Conservation (phyloP, 2,113 vertebrate genomes). For the Limanda limanda region DNA sequence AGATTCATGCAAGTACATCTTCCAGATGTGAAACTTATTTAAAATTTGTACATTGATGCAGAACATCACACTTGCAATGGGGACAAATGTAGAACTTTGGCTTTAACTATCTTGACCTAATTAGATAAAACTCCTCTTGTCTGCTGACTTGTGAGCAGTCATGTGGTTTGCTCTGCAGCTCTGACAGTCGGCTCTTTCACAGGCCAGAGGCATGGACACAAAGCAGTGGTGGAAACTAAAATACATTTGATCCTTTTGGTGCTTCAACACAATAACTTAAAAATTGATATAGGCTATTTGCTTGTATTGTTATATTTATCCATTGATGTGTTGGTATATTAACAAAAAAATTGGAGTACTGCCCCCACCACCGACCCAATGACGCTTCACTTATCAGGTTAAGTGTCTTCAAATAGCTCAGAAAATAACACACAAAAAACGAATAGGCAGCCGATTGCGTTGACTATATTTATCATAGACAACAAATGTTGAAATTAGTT, state of each 20-base stretch:
- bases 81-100: not conserved
- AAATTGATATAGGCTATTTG: not conserved
- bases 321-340: not conserved
- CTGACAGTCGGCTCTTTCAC: slow-evolving; percentile 48
- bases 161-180: slow-evolving; percentile 51
- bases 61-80: not conserved
- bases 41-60: not conserved
- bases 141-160: slow-evolving; percentile 43
- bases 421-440: too few relatives aligned
- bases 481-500: not conserved
- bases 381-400: too few relatives aligned
- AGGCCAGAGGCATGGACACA: not conserved
- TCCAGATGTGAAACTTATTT: not conserved
- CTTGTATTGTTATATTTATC: not conserved
- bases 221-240: not conserved
- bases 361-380: not conserved
- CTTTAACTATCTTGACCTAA: slow-evolving; percentile 39
- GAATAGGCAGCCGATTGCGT: not conserved
- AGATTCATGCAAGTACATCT: not conserved
- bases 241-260: not conserved
- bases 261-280: not conserved
- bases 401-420: too few relatives aligned
- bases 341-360: not conserved
- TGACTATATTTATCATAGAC: not conserved
- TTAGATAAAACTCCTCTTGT: slow-evolving; percentile 40